Percentiles rank a stretch among this genome's conserved stretches.
phyloP scores from a whole-genome alignment of 2,113 vertebrate genomes.

The Agelaius phoeniceus region DNA sequence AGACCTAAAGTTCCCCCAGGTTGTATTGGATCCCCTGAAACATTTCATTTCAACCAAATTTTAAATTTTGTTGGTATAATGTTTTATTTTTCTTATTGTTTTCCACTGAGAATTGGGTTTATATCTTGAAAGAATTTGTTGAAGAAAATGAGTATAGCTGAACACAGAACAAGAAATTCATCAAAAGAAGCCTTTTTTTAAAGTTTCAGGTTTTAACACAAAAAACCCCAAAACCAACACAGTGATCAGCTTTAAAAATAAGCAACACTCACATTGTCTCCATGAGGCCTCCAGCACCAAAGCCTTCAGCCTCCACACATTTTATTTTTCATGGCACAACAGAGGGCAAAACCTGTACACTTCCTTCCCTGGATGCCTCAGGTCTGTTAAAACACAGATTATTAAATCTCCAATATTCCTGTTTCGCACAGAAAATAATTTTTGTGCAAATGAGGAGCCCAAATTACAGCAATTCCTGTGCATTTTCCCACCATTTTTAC shows the following conservation, averaged over 20 bases:
- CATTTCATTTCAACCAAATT: not conserved
- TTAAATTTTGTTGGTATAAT: not conserved
- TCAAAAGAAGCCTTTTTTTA: not conserved
- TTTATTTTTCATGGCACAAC: not conserved
- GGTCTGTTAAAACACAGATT: not conserved
- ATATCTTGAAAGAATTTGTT: not conserved
- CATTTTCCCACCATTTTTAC: not conserved
- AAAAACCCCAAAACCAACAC: not conserved
- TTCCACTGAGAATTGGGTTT: not conserved
- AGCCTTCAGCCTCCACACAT: not conserved
- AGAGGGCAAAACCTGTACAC: not conserved
- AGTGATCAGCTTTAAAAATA: not conserved
- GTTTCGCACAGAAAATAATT: not conserved
- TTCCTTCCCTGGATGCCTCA: not conserved
- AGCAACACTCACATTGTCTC: not conserved
- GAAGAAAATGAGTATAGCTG: not conserved
- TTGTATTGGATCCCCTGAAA: not conserved
- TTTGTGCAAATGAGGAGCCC: not conserved
- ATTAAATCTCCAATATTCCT: not conserved
- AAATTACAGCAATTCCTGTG: not conserved
- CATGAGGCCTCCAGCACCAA: not conserved
- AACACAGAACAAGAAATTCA: not conserved
- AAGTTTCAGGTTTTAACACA: not conserved
- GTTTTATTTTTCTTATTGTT: not conserved
- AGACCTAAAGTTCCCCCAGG: not conserved